Evolutionary conservation across 2,888 invertebrate species (phyloP), one percentile per base, ranked within the genome.

Genomic region (Hartigia nigra): DNA sequence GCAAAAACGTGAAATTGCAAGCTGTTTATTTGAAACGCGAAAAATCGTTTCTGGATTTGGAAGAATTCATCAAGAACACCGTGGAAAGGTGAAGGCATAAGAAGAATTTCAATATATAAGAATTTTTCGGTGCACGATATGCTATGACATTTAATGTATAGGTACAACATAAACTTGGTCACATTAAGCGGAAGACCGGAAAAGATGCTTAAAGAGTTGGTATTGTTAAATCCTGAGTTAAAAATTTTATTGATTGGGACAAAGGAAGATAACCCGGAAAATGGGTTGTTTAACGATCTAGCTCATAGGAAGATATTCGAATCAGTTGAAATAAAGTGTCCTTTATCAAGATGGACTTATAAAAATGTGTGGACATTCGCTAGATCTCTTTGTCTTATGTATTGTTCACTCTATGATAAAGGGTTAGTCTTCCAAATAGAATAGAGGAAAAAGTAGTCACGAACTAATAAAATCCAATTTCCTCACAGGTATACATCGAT

Each of bases 401-500:
- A 87, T 75, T 80, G 82, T 70, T 70, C 75, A 37, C 78, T 81
- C 31, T 78, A 75, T 36, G 77, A 79, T 35, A 14, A 32, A 74
- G 77, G 79, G 79, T 79, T 32, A n/a, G 70, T n/a, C 5, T 4
- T 12, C 37, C 12, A 37, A 12, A 12, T 12, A 12, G 12, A 12
- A 37, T 12, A 12, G 37, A 37, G 37, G 37, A 37, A 12, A 37
- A 37, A 37, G 37, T 1, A 12, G 12, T 37, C 12, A 12, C 37
- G 37, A 37, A 37, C 3, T 37, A 37, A 37, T 12, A 12, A 37
- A 31, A 12, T n/a, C 12, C n/a, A n/a, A 31, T 70, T 72, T 78
- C 70, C 76, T 88, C 88, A 9, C 91, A 95, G 95, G 70, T 98
- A 96, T 90, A 98, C 98, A 0, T 98, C 98, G 37, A 93, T 98